These are phyloP conservation scores for Hypanus sabinus DNA, from an alignment of 2,113 vertebrate genomes.

Conservation along the genomic window DNA sequence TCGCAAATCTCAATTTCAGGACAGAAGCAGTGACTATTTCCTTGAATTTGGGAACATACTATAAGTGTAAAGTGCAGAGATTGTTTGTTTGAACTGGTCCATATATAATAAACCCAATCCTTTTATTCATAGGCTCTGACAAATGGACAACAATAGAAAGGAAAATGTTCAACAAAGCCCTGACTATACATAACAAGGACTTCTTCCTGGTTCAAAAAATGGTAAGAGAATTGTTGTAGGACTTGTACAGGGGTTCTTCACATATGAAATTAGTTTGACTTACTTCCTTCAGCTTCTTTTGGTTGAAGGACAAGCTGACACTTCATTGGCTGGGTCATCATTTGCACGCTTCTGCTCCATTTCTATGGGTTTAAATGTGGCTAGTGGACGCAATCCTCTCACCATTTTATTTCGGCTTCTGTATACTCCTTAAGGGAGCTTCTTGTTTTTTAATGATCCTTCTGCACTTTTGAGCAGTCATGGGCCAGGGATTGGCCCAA, in stretches of 20 bases:
- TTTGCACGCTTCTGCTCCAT: no score
- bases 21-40: neutral
- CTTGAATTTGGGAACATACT: neutral
- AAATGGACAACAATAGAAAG: constrained; percentile 71
- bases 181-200: constrained; percentile 75
- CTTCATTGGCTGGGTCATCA: no score
- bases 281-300: neutral
- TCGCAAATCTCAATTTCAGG: neutral
- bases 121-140: constrained; percentile 65
- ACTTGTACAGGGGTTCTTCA: neutral
- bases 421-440: no score
- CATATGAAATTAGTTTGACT: neutral
- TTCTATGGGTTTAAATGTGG: no score
- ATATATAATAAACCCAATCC: neutral
- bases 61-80: neutral
- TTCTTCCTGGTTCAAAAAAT: constrained; percentile 76
- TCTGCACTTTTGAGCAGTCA: no score
- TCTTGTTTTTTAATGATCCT: no score
- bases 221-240: constrained; percentile 51
- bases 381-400: no score
- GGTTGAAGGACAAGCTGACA: neutral
- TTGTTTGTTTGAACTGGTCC: neutral
- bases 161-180: constrained; percentile 68
- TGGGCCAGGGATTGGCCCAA: no score
- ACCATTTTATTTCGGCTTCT: no score